Evolutionary conservation across 2,888 invertebrate species (phyloP).

Genomic region (Caenorhabditis sp.): DNA sequence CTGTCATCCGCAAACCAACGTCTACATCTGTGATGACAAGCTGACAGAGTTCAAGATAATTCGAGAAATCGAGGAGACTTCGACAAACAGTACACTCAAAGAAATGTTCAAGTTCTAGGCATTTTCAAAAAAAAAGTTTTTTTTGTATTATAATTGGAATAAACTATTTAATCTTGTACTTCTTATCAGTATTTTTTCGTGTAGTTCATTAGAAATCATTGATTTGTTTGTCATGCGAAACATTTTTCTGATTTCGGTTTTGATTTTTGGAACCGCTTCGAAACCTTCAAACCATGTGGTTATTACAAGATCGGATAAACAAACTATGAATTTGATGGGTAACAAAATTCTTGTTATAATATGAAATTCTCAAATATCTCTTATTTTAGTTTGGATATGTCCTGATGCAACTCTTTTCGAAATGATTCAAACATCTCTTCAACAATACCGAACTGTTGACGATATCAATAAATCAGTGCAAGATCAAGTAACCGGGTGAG

Average conservation of each 20-base stretch:
- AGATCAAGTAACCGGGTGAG: conserved; percentile 15
- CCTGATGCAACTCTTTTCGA: conserved; percentile 29
- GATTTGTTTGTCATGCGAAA: not conserved
- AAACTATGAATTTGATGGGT: conserved; percentile 37
- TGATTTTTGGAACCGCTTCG: not conserved
- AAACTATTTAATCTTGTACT: not conserved
- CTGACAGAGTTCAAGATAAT: conserved; percentile 40
- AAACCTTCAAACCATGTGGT: not conserved
- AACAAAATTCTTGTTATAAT: not conserved
- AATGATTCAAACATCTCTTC: conserved; percentile 25
- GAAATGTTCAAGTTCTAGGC: conserved; percentile 23
- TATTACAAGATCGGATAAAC: conserved; percentile 25
- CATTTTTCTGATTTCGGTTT: not conserved
- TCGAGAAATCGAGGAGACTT: conserved; percentile 5
- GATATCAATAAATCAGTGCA: conserved; percentile 37
- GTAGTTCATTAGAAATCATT: not conserved
- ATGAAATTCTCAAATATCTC: too few relatives aligned
- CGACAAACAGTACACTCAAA: too few relatives aligned
- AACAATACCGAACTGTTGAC: conserved; percentile 28
- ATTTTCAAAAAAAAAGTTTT: not conserved
- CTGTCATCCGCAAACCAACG: conserved; percentile 51
- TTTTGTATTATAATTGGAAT: not conserved
- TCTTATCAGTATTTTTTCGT: not conserved
- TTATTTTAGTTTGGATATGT: conserved; percentile 40
- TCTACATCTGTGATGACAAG: conserved; percentile 46